Evolutionary conservation across 2,797 vertebrate species (phyloP), one percentile per base, ranked within the genome.

Genomic region (Bryconaethiops microstoma): DNA sequence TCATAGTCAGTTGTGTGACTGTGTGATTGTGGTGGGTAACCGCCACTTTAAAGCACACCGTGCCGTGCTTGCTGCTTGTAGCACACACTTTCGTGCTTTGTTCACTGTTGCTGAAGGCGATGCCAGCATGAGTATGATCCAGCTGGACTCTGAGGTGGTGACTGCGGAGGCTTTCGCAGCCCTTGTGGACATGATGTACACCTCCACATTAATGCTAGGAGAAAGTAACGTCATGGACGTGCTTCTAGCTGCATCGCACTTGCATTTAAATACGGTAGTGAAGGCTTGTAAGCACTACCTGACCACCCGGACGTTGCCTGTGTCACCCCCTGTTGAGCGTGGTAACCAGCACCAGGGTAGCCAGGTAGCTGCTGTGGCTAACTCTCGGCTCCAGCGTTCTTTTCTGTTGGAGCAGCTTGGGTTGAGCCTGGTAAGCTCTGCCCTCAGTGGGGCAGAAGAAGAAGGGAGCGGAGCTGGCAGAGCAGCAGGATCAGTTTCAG

Each of bases 191-290:
- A 99, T 99, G 97, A 99, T 99, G 97, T 99, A 99, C 79, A 98
- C 97, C 0, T 99, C 98, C n/a, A 99, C 97, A 0, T 94, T 99
- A 12, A 98, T 98, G 96, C 95, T 99, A 2, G 97, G 97, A 10
- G 97, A 98, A 89, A 99, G 97, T 91, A 99, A 99, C 0, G 97
- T 99, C 52, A 99, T 99, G 98, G 98, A 99, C 60, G 93, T 99
- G 80, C 92, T 99, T 81, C 89, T 99, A 54, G 97, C 98, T 13
- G 97, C 98, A 13, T 99, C 98, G 23, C 98, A 99, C 86, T 93
- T 99, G 84, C 98, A 99, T 86, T 92, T 99, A 75, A 99, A 99
- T 89, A 96, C 97, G 0, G 97, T 99, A 0, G 98, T 99, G 73
- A 99, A 99, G 89, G 98, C 97, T 17, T 99, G 98, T 91, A 99